phyloP scores from a whole-genome alignment of 2,888 invertebrate genomes.

The Drosophila mulleri region DNA sequence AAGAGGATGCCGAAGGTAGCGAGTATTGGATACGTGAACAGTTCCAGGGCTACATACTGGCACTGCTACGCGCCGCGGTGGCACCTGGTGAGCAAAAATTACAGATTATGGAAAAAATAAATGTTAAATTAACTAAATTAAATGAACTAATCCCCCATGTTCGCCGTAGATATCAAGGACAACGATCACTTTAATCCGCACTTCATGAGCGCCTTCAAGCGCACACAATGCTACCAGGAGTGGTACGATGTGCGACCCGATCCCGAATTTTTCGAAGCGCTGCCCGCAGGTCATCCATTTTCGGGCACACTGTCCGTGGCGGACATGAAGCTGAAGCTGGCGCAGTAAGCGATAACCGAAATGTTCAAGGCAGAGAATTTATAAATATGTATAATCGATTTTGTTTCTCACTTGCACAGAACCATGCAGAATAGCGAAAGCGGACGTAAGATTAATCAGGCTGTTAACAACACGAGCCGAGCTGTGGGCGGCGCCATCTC shows the following conservation, averaged over 20 bases:
- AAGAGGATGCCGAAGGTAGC: conserved; percentile 93
- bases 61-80: conserved; percentile 91
- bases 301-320: conserved; percentile 97
- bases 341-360: conserved; percentile 88
- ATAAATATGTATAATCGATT: too few species aligned
- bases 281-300: conserved; percentile 95
- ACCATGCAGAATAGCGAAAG: conserved; percentile 98
- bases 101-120: too few species aligned
- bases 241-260: conserved; percentile 90
- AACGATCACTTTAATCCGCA: conserved; percentile 94
- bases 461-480: conserved; percentile 95
- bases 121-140: neutral
- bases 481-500: conserved; percentile 95
- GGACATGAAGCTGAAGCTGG: conserved; percentile 95
- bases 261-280: conserved; percentile 88
- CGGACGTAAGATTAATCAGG: conserved; percentile 96
- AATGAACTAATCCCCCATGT: neutral
- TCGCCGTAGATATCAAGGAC: conserved; percentile 88
- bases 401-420: conserved; percentile 85
- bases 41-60: conserved; percentile 94
- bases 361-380: neutral
- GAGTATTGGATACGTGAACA: conserved; percentile 98
- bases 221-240: conserved; percentile 94
- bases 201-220: conserved; percentile 94
- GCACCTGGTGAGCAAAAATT: conserved; percentile 44